phyloP scores from a whole-genome alignment of 2,888 invertebrate species.

The Megamerina dolium region DNA sequence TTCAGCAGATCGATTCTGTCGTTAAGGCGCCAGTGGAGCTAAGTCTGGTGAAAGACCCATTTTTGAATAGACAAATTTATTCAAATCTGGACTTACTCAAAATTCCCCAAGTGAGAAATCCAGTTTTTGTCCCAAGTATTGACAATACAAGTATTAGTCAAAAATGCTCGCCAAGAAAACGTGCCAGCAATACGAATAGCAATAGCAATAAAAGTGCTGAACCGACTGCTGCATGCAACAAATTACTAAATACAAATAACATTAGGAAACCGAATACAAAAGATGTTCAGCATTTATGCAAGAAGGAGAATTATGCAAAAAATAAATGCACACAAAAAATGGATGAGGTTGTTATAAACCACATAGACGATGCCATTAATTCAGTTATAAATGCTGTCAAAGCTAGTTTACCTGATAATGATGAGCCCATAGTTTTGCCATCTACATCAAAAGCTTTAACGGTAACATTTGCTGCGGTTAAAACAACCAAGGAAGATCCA shows the following conservation, averaged over 20 bases:
- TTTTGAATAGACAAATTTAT: conserved; percentile 32
- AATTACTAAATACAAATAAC: neutral
- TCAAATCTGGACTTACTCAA: conserved; percentile 39
- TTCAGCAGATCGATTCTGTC: conserved; percentile 13
- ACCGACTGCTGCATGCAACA: neutral
- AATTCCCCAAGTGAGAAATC: conserved; percentile 40
- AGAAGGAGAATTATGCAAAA: conserved; percentile 19
- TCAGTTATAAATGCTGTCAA: conserved; percentile 41
- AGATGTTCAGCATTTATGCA: conserved; percentile 14
- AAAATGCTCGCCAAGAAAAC: conserved; percentile 18
- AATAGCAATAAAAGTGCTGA: conserved; percentile 1
- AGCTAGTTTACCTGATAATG: conserved; percentile 30
- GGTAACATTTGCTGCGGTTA: conserved; percentile 12
- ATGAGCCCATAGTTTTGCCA: conserved; percentile 13
- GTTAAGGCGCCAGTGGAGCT: conserved; percentile 14
- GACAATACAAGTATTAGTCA: neutral
- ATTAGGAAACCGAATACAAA: conserved; percentile 8
- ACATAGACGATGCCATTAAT: conserved; percentile 42
- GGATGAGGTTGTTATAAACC: conserved; percentile 42
- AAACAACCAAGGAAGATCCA: conserved; percentile 11
- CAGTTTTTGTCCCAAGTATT: conserved; percentile 15
- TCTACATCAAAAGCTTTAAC: neutral
- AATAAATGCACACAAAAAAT: conserved; percentile 29
- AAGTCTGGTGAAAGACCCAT: conserved; percentile 11
- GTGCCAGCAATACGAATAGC: conserved; percentile 6